Evolutionary conservation across 2,113 vertebrate species (phyloP).

Genomic region (Rostratula benghalensis): DNA sequence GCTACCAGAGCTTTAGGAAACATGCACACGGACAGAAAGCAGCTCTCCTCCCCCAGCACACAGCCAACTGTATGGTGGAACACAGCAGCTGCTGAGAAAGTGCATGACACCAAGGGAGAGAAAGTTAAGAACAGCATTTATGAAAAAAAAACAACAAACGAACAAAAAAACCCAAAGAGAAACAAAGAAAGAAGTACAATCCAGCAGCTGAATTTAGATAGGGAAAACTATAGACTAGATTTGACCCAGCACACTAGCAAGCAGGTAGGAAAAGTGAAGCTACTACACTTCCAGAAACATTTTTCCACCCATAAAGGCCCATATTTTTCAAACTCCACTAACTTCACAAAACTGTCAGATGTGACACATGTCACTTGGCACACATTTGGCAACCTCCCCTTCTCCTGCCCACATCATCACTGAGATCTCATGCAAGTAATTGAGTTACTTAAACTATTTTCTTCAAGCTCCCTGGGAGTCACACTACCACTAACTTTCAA

Average conservation of each 20-base stretch:
- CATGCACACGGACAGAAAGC: not conserved
- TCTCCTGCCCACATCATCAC: not conserved
- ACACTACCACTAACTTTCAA: not conserved
- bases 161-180: no score
- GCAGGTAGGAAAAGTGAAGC: not conserved
- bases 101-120: not conserved
- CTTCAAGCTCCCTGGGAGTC: not conserved
- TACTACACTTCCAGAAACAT: not conserved
- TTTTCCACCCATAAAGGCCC: not conserved
- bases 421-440: not conserved
- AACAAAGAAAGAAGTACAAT: not conserved
- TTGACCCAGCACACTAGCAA: not conserved
- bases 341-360: not conserved
- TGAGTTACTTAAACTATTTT: not conserved
- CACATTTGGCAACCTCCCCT: not conserved
- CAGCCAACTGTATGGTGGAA: not conserved
- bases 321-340: not conserved
- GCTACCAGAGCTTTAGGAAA: not conserved
- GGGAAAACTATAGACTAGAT: not conserved
- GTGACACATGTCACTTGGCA: not conserved
- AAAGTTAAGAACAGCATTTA: not conserved
- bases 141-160: not conserved
- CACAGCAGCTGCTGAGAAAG: not conserved
- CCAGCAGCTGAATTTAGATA: not conserved
- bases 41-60: not conserved